Conservation (phyloP, 1,140 invertebrate genomes). For the Melitaea cinxia region DNA sequence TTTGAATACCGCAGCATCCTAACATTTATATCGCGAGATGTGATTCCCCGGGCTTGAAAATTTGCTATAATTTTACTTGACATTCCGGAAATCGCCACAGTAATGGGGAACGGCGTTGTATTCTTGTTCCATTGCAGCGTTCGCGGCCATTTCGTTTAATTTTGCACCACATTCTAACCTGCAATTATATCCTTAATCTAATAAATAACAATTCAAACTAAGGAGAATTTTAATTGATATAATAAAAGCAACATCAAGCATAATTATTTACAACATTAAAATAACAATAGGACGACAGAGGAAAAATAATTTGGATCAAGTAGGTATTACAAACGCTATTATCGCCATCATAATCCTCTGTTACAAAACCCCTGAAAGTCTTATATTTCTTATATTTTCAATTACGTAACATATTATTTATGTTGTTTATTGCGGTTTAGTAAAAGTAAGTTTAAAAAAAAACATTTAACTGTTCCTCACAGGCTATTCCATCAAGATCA, state of each 20-base stretch:
- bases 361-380: no score
- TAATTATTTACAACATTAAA: no score
- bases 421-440: no score
- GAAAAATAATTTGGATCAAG: no score
- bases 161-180: background rate
- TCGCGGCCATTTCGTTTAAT: slow-evolving; percentile 2
- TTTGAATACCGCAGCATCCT: slow-evolving; percentile 30
- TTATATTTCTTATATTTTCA: no score
- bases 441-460: no score
- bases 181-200: background rate
- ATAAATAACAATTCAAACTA: background rate
- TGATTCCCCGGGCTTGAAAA: slow-evolving; percentile 40
- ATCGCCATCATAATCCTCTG: no score
- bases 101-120: slow-evolving; percentile 11
- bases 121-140: background rate
- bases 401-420: no score
- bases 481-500: slow-evolving; percentile 1
- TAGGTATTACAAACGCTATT: no score
- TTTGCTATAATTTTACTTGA: slow-evolving; percentile 39
- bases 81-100: slow-evolving; percentile 23
- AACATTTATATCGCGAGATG: slow-evolving; percentile 33
- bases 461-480: no score
- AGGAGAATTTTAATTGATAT: background rate
- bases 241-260: no score
- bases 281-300: no score